Evolutionary conservation across 1,140 invertebrate genomes (phyloP), one percentile per base, ranked within the genome.

Genomic region (Zaprionus taronus): DNA sequence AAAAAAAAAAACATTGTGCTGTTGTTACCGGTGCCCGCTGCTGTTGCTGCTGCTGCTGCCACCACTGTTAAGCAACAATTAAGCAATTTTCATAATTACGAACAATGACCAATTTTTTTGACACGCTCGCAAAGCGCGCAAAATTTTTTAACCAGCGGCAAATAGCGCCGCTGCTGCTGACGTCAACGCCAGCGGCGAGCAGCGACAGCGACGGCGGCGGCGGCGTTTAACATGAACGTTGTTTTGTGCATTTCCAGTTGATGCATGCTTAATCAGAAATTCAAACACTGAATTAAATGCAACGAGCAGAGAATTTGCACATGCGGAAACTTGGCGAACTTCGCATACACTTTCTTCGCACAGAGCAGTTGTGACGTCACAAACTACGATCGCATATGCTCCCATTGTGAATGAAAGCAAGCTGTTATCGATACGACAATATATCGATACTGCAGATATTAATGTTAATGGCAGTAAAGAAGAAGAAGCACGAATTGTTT

Each of bases 31-130:
- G 22, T 58, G 55, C 26, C 14, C 15, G 62, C 20, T 3, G 28
- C n/a, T 58, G 41, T 26, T n/a, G n/a, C n/a, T 64, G 77, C 51
- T 81, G 79, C 76, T 69, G 72, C 53, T 68, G 64, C 69, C 55
- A 57, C 47, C 58, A 68, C 55, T 76, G 85, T 89, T 89, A 81
- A 81, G 86, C 81, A 90, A 85, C 86, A 90, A 90, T 90, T 90
- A 90, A 90, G 85, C 85, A 90, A 90, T 90, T 90, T 91, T 90
- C 81, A 90, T 90, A 90, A 90, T 90, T 90, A 90, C 86, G 79
- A 90, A 91, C 85, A 90, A 90, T 90, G 85, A 90, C 81, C 85
- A 90, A 90, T 91, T 90, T 85, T 85, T 90, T 90, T 90, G 85
- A 90, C 85, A 90, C 85, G 85, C 85, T 90, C 83, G 85, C 81